Percentiles rank a stretch among this genome's conserved stretches.
These are phyloP conservation scores for Pectinophora gossypiella DNA, from an alignment of 1,140 invertebrate species.

Conservation along the genomic window DNA sequence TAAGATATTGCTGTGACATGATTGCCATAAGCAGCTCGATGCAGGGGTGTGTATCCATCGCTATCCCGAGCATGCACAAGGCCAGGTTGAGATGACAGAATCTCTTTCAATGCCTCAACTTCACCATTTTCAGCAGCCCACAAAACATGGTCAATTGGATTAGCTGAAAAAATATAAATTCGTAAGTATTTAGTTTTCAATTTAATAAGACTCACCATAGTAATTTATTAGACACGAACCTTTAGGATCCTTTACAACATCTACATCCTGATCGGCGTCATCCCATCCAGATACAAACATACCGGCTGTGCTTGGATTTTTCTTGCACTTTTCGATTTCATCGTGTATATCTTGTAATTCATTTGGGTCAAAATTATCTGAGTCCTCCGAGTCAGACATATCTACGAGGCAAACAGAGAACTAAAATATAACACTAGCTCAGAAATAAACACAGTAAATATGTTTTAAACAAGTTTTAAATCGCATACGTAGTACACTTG, in stretches of 20 bases:
- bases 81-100: constrained; percentile 78
- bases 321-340: constrained; percentile 62
- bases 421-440: too few relatives aligned
- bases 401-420: too few relatives aligned
- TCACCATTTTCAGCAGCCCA: constrained; percentile 90
- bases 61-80: constrained; percentile 85
- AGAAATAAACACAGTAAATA: too few relatives aligned
- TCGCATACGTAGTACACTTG: too few relatives aligned
- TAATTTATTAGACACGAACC: constrained; percentile 50
- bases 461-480: too few relatives aligned
- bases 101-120: constrained; percentile 78
- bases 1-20: constrained; percentile 86
- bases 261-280: constrained; percentile 78
- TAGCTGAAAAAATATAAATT: constrained; percentile 72
- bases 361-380: constrained; percentile 20
- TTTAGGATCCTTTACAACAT: constrained; percentile 77
- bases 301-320: constrained; percentile 61
- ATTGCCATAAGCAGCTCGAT: constrained; percentile 92
- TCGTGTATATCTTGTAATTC: constrained; percentile 37
- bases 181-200: not conserved
- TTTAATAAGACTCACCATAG: not conserved
- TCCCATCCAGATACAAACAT: constrained; percentile 82
- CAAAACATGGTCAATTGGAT: constrained; percentile 81
- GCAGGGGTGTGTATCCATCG: constrained; percentile 91
- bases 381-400: constrained; percentile 59